Base-by-base conservation (phyloP, 2,113 vertebrate species). In the Helogale parvula region DNA sequence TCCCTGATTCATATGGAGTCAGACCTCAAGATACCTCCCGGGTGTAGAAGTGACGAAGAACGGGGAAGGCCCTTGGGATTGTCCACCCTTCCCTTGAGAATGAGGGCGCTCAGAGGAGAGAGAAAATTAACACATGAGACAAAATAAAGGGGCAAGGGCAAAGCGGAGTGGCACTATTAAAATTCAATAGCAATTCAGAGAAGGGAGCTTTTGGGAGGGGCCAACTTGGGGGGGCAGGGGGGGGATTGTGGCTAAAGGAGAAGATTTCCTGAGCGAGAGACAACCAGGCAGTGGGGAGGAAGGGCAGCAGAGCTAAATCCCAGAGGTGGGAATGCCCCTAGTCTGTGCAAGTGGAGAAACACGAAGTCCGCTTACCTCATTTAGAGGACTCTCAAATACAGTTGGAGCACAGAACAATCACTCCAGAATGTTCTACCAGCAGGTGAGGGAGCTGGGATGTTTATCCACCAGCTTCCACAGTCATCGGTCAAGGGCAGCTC, bases 11-110 rank as follows among this genome's bases (percentile, higher is more conserved):
- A 3, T 0, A 0, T 47, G 14, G 16, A 71, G 2, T 0, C 1
- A 54, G 94, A 95, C 80, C 52, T 98, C 93, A 93, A 65, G 33
- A 92, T 71, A 72, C 89, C 93, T 87, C 45, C 31, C 7, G 2
- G 69, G 69, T 85, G 2, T 8, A 3, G 17, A 96, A 96, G 2
- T 82, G 92, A 45, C 0, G 0, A 84, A 83, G 47, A 31, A 41
- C 72, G 91, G 82, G 82, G 69, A 91, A 96, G 45, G 45, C 63
- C 47, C 76, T 97, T 96, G 92, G 89, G 93, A 74, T 14, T 95
- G 31, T 5, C 60, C 90, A 76, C 57, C 45, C 63, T 87, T 89
- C 91, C 89, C 74, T 63, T 87, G 87, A 87, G 91, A 94, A 92
- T 5, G 11, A 9, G 8, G 81, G 71, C 90, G 71, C 81, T 54